Percentiles rank a stretch among this genome's conserved stretches.
These are phyloP conservation scores for Thomomys bottae DNA, from an alignment of 2,113 vertebrate genomes.

Conservation along the genomic window DNA sequence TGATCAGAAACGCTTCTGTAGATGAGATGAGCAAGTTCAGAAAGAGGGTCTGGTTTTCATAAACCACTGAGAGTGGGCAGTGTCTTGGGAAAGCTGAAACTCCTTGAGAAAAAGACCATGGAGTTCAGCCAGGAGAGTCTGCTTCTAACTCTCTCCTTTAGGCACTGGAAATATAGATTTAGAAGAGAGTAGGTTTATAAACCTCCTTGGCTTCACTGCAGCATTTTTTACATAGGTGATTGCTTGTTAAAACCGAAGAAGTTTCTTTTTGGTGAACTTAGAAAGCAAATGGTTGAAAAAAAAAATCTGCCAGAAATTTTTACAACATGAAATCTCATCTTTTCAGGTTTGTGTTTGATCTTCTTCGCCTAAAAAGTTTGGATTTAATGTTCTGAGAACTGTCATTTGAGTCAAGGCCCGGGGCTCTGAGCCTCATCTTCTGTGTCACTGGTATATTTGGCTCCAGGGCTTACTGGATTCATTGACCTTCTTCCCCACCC, in stretches of 20 bases:
- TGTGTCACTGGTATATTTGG: not conserved
- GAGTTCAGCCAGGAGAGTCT: not conserved
- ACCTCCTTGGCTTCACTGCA: not conserved
- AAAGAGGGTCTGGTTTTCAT: not conserved
- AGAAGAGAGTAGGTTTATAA: not conserved
- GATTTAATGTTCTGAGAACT: not conserved
- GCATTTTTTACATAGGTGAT: not conserved
- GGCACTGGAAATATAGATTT: not conserved
- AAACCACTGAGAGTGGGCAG: not conserved
- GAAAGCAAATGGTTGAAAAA: not conserved
- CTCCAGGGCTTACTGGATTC: not conserved
- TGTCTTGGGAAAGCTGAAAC: rapidly evolving
- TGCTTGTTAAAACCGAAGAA: not conserved
- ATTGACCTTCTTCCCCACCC: not conserved
- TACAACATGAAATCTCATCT: not conserved
- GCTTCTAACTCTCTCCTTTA: not conserved
- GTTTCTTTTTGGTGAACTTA: not conserved
- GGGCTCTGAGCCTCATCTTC: not conserved
- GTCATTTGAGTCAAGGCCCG: rapidly evolving
- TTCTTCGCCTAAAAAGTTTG: not conserved
- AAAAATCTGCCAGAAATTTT: not conserved
- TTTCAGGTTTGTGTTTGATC: not conserved
- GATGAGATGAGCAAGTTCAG: not conserved
- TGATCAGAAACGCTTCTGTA: not conserved
- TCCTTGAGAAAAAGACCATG: not conserved